Evolutionary conservation across 2,113 vertebrate genomes (phyloP).

Genomic region (Centropus unirufus): DNA sequence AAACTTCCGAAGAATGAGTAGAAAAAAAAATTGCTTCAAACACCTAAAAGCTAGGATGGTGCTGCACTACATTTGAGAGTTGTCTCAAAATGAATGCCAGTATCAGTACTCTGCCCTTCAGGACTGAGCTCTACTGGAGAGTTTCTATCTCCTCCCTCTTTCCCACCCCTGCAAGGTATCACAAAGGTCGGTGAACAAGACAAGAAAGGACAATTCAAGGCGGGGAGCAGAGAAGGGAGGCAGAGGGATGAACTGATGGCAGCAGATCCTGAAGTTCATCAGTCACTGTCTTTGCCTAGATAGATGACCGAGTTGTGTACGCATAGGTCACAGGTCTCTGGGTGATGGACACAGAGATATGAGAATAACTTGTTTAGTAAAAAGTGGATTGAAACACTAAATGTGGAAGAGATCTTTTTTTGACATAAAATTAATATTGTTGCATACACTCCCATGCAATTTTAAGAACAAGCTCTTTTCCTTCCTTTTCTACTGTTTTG

Average conservation of each 20-base stretch:
- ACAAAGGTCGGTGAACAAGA: not conserved
- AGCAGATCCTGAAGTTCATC: not conserved
- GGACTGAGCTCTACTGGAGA: not conserved
- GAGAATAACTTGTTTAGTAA: not conserved
- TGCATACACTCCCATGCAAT: not conserved
- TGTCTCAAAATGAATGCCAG: not conserved
- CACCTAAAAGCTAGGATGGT: not conserved
- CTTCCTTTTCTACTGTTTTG: not conserved
- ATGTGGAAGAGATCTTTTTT: not conserved
- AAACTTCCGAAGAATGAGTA: not conserved
- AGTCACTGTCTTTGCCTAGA: not conserved
- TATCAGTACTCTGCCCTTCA: not conserved
- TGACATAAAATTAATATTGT: not conserved
- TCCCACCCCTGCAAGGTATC: fast-evolving
- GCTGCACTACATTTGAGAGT: not conserved
- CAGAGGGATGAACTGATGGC: not conserved
- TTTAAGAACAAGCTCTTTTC: not conserved
- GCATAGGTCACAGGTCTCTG: not conserved
- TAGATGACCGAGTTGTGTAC: not conserved
- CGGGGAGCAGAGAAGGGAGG: not conserved
- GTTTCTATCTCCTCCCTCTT: not conserved
- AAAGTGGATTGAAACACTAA: not conserved
- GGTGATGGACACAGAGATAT: not conserved
- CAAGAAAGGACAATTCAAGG: not conserved
- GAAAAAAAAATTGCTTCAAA: not conserved